phyloP scores from a whole-genome alignment of 2,113 vertebrate species.

The Gadus chalcogrammus region DNA sequence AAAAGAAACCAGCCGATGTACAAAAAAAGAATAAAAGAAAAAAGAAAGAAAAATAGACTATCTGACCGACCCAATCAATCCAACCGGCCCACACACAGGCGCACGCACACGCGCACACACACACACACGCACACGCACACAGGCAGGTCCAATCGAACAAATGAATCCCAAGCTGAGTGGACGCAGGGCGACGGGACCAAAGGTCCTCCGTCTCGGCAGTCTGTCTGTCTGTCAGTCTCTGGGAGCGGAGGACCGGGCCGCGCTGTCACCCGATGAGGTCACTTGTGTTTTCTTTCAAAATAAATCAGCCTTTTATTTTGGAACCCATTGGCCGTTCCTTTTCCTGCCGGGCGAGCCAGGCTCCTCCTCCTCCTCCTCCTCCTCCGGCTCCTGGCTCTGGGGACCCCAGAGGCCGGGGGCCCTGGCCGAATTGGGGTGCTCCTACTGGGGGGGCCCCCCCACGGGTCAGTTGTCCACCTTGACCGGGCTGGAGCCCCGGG shows the following conservation, averaged over 20 bases:
- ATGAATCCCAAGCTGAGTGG: constrained; percentile 60
- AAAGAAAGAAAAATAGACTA: constrained; percentile 35
- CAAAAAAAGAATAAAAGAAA: constrained; percentile 22
- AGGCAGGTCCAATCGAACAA: constrained; percentile 60
- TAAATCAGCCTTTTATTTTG: constrained; percentile 51
- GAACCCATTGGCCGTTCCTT: constrained; percentile 44
- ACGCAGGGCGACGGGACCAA: constrained; percentile 55
- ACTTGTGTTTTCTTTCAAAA: constrained; percentile 68
- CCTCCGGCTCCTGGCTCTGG: background rate
- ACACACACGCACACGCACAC: background rate
- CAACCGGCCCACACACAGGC: constrained; percentile 7
- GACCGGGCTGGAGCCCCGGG: constrained; percentile 75
- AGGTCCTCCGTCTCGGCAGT: constrained; percentile 47
- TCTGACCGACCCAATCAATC: constrained; percentile 33
- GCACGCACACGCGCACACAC: background rate
- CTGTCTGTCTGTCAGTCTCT: constrained; percentile 51
- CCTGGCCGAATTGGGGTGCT: background rate
- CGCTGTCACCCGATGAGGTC: constrained; percentile 76
- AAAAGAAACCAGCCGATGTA: constrained; percentile 57
- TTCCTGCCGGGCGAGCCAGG: constrained; percentile 5
- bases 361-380: background rate
- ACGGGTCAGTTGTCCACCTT: constrained; percentile 84
- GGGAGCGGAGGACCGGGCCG: constrained; percentile 61
- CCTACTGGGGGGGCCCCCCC: constrained; percentile 9
- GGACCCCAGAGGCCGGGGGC: no score